Evolutionary conservation across 2,113 vertebrate species (phyloP), one percentile per base, ranked within the genome.

Genomic region (Gymnorhina tibicen): DNA sequence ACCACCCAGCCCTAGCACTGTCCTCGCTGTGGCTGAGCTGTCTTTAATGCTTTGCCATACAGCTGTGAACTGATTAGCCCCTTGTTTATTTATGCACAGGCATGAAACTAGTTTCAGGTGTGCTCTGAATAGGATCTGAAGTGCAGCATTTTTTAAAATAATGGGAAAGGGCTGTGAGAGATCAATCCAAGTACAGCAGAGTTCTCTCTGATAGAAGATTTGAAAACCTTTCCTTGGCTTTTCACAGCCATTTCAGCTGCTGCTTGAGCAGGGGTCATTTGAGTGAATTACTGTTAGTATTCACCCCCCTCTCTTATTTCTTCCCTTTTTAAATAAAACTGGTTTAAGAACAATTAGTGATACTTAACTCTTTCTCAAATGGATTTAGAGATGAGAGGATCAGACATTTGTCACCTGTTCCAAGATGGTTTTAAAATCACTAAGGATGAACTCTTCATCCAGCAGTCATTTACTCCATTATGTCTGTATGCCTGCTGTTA

Each of bases 261-360:
- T 76, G 64, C 56, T 85, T 74, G n/a, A 66, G 35, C 24, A 91
- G 56, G 37, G 47, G 14, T 72, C 17, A 63, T 44, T 55, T 50
- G 32, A 33, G 30, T 59, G 24, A 80, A 83, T 16, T 30, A n/a
- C 14, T 68, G 26, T 49, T 49, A 32, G 21, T 72, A 35, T 58
- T 56, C 7, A 28, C 2, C 2, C 7, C 2, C 0, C 22, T 3
- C 8, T 39, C 2, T 28, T 33, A 6, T 8, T 17, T 46, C 28
- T 18, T 10, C 6, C 12, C 5, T 44, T 53, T 44, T 7, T 0
- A 11, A 44, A 44, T 47, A 83, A 76, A 93, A 37, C 1, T 1
- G 3, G 4, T 69, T 93, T 73, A 63, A 47, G 33, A 60, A 35
- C 10, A 64, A 24, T 37, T 55, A 53, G 22, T 37, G 46, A 70